Evolutionary conservation across 35 echinoderm and acorn worm species (phyloP).

Genomic region (Stichopus chloronotus): DNA sequence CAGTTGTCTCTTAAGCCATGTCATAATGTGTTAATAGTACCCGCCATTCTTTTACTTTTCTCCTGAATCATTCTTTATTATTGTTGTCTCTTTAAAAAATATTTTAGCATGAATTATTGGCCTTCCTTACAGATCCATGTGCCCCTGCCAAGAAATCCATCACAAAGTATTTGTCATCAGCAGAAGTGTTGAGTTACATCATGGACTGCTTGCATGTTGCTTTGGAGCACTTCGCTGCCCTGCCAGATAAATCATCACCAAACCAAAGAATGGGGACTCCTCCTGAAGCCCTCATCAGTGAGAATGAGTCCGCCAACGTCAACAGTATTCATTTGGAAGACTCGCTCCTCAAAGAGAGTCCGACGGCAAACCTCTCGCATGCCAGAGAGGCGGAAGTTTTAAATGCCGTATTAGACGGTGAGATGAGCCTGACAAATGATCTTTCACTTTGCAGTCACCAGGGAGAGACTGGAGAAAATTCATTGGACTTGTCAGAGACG

Average conservation of each 20-base stretch:
- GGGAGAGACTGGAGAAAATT: not conserved
- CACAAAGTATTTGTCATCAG: conserved; percentile 76
- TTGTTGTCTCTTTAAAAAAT: too few species aligned
- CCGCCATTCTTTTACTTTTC: too few species aligned
- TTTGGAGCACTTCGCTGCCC: conserved; percentile 75
- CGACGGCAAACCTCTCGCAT: not conserved
- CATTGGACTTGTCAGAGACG: not conserved
- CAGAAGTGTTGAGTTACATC: conserved; percentile 85
- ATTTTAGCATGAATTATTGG: not conserved
- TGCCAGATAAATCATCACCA: not conserved
- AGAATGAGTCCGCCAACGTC: not conserved
- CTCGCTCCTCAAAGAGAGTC: not conserved
- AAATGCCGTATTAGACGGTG: not conserved
- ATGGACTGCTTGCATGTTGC: conserved; percentile 85
- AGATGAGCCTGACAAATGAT: not conserved
- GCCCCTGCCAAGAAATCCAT: conserved; percentile 72
- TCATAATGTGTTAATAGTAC: too few species aligned
- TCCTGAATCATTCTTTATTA: too few species aligned
- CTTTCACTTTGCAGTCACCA: not conserved
- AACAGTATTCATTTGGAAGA: not conserved
- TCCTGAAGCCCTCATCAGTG: not conserved
- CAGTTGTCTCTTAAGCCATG: too few species aligned
- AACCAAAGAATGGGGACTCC: not conserved
- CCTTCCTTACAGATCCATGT: conserved; percentile 76
- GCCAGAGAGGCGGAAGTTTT: not conserved